Conservation (phyloP, 2,888 invertebrate genomes). For the Drosophila acutilabella region DNA sequence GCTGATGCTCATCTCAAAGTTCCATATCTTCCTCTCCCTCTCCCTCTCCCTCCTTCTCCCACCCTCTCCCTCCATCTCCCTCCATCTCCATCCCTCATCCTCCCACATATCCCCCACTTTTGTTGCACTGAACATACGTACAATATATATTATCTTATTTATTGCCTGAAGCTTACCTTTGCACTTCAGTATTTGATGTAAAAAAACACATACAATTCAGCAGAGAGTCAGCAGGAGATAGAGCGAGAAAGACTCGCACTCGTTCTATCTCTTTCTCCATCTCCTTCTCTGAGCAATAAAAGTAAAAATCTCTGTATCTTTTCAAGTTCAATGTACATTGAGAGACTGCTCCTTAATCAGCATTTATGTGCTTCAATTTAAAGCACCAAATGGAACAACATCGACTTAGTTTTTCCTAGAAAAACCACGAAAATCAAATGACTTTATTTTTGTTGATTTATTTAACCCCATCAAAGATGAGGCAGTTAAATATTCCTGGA, state of each 20-base stretch:
- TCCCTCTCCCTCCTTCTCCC: too few relatives aligned
- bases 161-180: slow-evolving; percentile 54
- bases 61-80: background rate
- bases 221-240: background rate
- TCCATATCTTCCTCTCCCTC: background rate
- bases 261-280: too few relatives aligned
- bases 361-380: slow-evolving; percentile 22
- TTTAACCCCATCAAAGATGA: too few relatives aligned
- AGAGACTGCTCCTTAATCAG: slow-evolving; percentile 36
- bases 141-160: slow-evolving; percentile 49
- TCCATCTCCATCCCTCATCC: background rate
- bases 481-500: too few relatives aligned
- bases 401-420: background rate
- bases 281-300: too few relatives aligned
- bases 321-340: slow-evolving; percentile 36
- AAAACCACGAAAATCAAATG: background rate
- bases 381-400: background rate
- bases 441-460: too few relatives aligned
- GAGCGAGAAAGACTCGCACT: too few relatives aligned
- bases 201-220: background rate
- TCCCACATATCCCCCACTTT: background rate
- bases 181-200: slow-evolving; percentile 35
- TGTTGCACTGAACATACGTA: slow-evolving; percentile 16
- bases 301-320: slow-evolving; percentile 9
- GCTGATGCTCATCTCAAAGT: slow-evolving; percentile 16